Conservation (phyloP, 35 echinoderm and acorn worm species). For the Amphiura filiformis region DNA sequence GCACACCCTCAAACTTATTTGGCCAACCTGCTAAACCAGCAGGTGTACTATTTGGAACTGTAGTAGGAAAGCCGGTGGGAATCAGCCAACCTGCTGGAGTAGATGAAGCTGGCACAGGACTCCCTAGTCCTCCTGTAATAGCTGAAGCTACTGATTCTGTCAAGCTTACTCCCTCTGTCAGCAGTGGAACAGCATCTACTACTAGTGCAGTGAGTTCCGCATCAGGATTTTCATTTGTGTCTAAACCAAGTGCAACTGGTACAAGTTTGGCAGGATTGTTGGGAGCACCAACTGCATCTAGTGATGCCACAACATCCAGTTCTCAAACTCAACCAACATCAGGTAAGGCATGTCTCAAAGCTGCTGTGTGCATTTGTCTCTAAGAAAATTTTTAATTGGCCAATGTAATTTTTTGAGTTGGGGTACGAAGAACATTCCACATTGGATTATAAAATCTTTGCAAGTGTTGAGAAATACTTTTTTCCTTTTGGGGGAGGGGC, state of each 20-base stretch:
- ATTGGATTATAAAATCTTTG: too few relatives aligned
- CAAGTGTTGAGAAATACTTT: too few relatives aligned
- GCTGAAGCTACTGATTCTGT: conserved; percentile 1
- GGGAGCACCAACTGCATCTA: not conserved
- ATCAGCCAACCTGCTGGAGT: conserved; percentile 11
- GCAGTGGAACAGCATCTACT: conserved; percentile 20
- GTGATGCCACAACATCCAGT: not conserved
- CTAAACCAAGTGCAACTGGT: too few relatives aligned
- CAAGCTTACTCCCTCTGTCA: conserved; percentile 6
- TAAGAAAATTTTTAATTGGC: too few relatives aligned
- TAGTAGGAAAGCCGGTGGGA: not conserved
- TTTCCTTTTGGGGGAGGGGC: too few relatives aligned
- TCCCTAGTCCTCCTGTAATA: not conserved
- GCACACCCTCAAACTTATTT: too few relatives aligned
- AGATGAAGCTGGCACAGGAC: conserved; percentile 39
- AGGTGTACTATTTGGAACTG: not conserved
- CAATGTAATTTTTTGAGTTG: too few relatives aligned
- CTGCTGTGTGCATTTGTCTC: too few relatives aligned
- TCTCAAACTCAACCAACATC: not conserved
- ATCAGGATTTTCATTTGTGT: not conserved
- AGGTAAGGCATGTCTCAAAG: too few relatives aligned
- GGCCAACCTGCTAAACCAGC: not conserved
- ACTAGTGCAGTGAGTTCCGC: not conserved
- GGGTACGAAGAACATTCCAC: too few relatives aligned
- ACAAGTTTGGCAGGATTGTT: not conserved